phyloP scores from a whole-genome alignment of 2,113 vertebrate genomes.

The Jacana jacana region DNA sequence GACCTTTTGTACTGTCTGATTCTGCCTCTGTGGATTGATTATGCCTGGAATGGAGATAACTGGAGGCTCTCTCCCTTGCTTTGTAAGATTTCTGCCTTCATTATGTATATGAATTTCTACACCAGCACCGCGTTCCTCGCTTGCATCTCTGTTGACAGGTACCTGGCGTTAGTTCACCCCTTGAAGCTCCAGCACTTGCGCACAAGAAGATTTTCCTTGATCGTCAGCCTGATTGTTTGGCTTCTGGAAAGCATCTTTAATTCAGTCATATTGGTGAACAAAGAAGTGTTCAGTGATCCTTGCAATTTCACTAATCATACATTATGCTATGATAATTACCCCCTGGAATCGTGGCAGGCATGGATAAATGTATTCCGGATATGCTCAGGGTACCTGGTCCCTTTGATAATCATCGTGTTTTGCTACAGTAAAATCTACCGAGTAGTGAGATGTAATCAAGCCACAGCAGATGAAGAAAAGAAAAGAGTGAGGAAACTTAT shows the following conservation, averaged over 20 bases:
- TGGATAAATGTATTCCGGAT: conserved; percentile 72
- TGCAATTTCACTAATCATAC: conserved; percentile 31
- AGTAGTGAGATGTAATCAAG: conserved; percentile 80
- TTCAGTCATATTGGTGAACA: conserved; percentile 60
- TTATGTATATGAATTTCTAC: conserved; percentile 85
- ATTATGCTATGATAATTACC: conserved; percentile 83
- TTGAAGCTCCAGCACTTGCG: conserved; percentile 76
- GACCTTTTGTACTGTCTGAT: conserved; percentile 81
- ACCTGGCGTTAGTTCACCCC: conserved; percentile 86
- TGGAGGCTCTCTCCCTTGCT: conserved; percentile 69
- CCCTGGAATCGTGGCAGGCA: conserved; percentile 65
- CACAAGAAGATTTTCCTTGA: conserved; percentile 72
- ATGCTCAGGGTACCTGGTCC: conserved; percentile 76
- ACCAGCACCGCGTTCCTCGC: conserved; percentile 83
- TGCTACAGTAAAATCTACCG: conserved; percentile 78
- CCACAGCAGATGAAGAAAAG: conserved; percentile 78
- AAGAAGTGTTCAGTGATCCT: conserved; percentile 61
- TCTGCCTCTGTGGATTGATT: conserved; percentile 84
- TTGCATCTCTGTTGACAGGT: conserved; percentile 86
- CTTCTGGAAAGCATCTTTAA: conserved; percentile 77
- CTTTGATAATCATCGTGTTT: conserved; percentile 76
- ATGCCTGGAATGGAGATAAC: conserved; percentile 71
- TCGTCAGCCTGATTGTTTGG: conserved; percentile 77
- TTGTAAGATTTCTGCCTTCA: conserved; percentile 74
- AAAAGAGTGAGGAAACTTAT: conserved; percentile 79